Evolutionary conservation across 2,888 invertebrate species (phyloP).

Genomic region (Argyra leucocephala): DNA sequence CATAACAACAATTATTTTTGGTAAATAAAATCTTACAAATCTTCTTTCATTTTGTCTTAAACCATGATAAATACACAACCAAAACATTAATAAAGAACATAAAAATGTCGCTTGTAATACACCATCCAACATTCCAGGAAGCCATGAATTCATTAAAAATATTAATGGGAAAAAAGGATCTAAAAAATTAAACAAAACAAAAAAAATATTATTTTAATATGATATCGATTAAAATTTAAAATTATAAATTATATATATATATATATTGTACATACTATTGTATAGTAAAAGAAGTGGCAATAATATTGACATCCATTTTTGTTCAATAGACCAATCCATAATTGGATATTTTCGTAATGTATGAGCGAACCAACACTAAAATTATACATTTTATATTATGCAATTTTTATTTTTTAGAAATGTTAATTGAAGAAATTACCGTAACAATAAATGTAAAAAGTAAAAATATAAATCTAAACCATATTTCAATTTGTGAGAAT

Average conservation of each 20-base stretch:
- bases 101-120: constrained; percentile 84
- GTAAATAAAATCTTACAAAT: constrained; percentile 78
- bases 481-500: constrained; percentile 94
- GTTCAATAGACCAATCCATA: constrained; percentile 94
- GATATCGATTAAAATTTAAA: too few relatives aligned
- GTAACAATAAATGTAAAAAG: constrained; percentile 75
- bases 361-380: constrained; percentile 88
- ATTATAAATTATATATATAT: too few relatives aligned
- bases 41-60: constrained; percentile 83
- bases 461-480: constrained; percentile 91
- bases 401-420: too few relatives aligned
- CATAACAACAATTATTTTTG: constrained; percentile 78
- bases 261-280: constrained; percentile 84
- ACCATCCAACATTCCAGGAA: constrained; percentile 87
- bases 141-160: constrained; percentile 77
- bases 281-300: constrained; percentile 80
- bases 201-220: too few relatives aligned
- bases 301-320: constrained; percentile 87
- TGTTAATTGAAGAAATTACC: constrained; percentile 49
- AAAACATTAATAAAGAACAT: constrained; percentile 77
- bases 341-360: constrained; percentile 76
- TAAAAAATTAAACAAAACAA: too few relatives aligned
- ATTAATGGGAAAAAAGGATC: constrained; percentile 90
- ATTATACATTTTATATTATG: background rate
- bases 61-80: constrained; percentile 94